Conservation (phyloP, 2,888 invertebrate genomes). For the Eretmocerus hayati region DNA sequence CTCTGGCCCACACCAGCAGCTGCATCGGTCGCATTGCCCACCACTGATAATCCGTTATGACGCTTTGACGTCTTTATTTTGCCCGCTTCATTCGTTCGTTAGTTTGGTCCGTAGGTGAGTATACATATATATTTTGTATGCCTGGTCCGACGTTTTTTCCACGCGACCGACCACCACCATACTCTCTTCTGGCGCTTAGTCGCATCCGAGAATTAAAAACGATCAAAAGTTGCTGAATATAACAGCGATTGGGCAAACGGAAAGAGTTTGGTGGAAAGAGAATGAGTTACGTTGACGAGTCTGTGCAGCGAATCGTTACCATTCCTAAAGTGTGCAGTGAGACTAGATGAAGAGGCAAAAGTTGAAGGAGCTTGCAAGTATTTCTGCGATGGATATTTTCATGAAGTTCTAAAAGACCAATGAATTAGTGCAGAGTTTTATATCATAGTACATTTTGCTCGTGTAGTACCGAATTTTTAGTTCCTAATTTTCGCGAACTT, state of each 20-base stretch:
- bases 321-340: no score
- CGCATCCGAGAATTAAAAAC: neutral
- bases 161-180: neutral
- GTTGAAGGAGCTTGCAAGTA: neutral
- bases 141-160: conserved; percentile 1
- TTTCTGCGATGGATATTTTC: conserved; percentile 18
- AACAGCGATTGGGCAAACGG: neutral
- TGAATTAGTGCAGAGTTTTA: conserved; percentile 18
- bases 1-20: neutral
- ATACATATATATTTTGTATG: no score
- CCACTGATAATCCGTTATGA: conserved; percentile 14
- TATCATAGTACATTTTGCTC: conserved; percentile 9
- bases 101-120: neutral
- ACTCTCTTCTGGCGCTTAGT: no score
- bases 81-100: conserved; percentile 6
- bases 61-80: conserved; percentile 16
- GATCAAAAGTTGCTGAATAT: neutral
- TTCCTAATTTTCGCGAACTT: conserved; percentile 13
- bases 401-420: conserved; percentile 13
- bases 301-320: no score
- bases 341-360: no score
- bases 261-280: no score
- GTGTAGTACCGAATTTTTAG: no score
- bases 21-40: neutral
- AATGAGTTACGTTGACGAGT: no score